Base-by-base conservation (phyloP, 2,113 vertebrate species). In the Lepus americanus region DNA sequence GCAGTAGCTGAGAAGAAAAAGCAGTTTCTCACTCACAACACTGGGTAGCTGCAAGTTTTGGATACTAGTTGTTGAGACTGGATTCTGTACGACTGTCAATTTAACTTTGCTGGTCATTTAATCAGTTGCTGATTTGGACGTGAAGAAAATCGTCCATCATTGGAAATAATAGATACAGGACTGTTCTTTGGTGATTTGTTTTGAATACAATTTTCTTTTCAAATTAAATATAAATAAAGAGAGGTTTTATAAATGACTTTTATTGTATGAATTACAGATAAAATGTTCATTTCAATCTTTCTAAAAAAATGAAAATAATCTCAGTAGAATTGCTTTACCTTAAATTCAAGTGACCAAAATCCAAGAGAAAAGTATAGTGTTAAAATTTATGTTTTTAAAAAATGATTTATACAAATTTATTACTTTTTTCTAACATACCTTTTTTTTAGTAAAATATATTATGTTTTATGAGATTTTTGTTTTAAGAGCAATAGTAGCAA, bases 241-340 rank as follows among this genome's bases (percentile, higher is more conserved):
- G 13, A 83, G 5, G 8, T 33, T 36, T 92, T 83, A 19, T 69
- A 88, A 88, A 25, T 69, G 39, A 73, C 3, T 90, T 90, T 64
- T 67, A 59, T 17, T 85, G 31, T 20, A 59, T 49, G 1, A 11
- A 55, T 83, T 49, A 59, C 3, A 17, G 36, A 49, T 80, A 69
- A 77, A 11, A 20, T 20, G 3, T 67, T 90, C 16, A 70, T 44
- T 88, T 76, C 74, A 80, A 76, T 76, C 2, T 67, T 92, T 83
- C 83, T 92, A 29, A 80, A 85, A 81, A 19, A 80, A 94, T 80
- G 3, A 70, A 83, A 89, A 72, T 44, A 70, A 55, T 51, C 64
- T 73, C 5, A 64, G 9, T 49, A 87, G 29, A 74, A 80, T 76
- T 5, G 69, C 13, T 76, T 36, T 16, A 25, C 72, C 19, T 77